phyloP scores from a whole-genome alignment of 2,797 vertebrate genomes.

The Streptopelia turtur region DNA sequence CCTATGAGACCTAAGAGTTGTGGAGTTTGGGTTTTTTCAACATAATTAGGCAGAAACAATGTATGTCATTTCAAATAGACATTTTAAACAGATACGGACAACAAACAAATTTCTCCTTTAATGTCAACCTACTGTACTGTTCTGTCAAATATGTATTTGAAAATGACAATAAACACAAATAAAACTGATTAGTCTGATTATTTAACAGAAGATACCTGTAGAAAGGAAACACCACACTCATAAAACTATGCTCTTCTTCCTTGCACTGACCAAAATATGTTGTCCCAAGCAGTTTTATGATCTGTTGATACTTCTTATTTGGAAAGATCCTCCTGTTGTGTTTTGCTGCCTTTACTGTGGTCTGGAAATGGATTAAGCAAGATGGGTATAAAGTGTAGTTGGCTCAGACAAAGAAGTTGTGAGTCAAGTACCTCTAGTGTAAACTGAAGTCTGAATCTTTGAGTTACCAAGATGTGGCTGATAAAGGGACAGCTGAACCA shows the following conservation, averaged over 20 bases:
- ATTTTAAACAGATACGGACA: not conserved
- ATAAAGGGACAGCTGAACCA: not conserved
- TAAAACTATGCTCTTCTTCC: not conserved
- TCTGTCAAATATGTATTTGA: not conserved
- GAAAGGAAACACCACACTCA: not conserved
- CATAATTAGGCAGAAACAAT: not conserved
- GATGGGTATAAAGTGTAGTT: not conserved
- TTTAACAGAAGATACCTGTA: not conserved
- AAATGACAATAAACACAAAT: not conserved
- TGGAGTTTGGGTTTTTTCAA: not conserved
- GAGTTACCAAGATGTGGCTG: not conserved
- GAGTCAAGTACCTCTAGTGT: not conserved
- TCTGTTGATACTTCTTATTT: not conserved
- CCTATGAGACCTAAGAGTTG: not conserved
- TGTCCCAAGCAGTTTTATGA: not conserved
- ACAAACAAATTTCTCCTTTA: not conserved
- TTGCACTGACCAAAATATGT: fast-evolving
- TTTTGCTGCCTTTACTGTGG: not conserved
- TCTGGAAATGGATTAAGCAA: not conserved
- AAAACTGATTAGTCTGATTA: not conserved
- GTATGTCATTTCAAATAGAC: not conserved
- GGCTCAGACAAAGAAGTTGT: not conserved
- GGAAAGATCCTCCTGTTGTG: not conserved
- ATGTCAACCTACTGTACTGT: fast-evolving
- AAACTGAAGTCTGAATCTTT: not conserved